phyloP scores from a whole-genome alignment of 1,140 invertebrate genomes.

The Rhyacophila brunnea region DNA sequence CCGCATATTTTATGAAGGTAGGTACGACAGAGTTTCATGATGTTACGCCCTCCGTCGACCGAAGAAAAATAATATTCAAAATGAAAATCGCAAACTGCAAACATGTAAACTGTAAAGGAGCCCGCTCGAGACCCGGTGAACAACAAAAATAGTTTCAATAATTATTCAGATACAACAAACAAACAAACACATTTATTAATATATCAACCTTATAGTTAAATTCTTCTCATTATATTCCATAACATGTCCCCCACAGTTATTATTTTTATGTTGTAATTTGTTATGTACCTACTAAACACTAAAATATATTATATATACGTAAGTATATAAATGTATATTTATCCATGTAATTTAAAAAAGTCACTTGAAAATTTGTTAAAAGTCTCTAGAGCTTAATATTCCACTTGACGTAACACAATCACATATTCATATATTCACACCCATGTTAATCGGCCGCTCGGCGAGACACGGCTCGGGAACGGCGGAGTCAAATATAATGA shows the following conservation, averaged over 20 bases:
- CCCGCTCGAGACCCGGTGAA: too few relatives aligned
- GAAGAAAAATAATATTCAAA: too few relatives aligned
- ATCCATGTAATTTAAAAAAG: conserved; percentile 35
- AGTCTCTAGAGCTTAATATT: conserved; percentile 35
- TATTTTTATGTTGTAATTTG: conserved; percentile 34
- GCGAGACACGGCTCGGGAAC: not conserved
- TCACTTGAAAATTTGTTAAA: conserved; percentile 37
- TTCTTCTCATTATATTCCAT: conserved; percentile 32
- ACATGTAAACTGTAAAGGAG: too few relatives aligned
- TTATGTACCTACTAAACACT: conserved; percentile 37
- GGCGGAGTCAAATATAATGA: too few relatives aligned
- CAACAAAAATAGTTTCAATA: too few relatives aligned
- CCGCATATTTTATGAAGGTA: too few relatives aligned
- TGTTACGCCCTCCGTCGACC: too few relatives aligned
- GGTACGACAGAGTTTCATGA: too few relatives aligned
- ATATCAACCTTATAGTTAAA: conserved; percentile 34
- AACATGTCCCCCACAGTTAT: conserved; percentile 26
- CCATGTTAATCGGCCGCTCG: not conserved
- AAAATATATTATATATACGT: conserved; percentile 29
- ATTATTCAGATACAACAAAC: too few relatives aligned
- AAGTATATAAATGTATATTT: conserved; percentile 36
- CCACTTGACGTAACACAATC: conserved; percentile 28
- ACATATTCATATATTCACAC: conserved; percentile 20
- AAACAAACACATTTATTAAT: conserved; percentile 23
- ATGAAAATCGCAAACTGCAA: too few relatives aligned